These are phyloP conservation scores for Syrphus vitripennis DNA, from an alignment of 2,888 invertebrate species.

Conservation along the genomic window DNA sequence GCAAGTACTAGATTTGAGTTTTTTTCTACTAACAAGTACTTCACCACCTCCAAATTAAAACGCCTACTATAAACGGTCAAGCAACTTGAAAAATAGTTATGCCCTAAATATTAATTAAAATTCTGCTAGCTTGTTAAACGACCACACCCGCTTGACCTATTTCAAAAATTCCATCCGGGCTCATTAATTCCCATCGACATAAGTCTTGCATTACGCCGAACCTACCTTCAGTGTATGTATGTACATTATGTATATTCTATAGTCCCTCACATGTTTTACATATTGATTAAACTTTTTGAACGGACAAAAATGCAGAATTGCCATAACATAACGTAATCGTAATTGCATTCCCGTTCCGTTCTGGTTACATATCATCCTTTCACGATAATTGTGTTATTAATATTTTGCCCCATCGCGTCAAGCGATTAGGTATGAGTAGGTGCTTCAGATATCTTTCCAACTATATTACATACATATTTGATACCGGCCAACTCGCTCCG, in stretches of 20 bases:
- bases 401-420: conserved; percentile 44
- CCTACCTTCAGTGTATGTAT: neutral
- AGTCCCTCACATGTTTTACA: conserved; percentile 19
- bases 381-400: conserved; percentile 53
- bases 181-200: conserved; percentile 37
- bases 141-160: conserved; percentile 48
- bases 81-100: neutral
- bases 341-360: conserved; percentile 44
- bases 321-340: conserved; percentile 27
- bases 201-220: conserved; percentile 27
- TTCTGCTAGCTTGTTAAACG: neutral
- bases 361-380: conserved; percentile 51
- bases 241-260: neutral
- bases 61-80: neutral
- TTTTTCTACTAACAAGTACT: too few relatives aligned
- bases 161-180: conserved; percentile 6
- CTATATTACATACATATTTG: neutral
- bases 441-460: conserved; percentile 34
- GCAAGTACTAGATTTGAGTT: too few relatives aligned
- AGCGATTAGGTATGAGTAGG: conserved; percentile 34
- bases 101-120: neutral
- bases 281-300: neutral
- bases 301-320: conserved; percentile 3
- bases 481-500: neutral
- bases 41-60: too few relatives aligned